phyloP scores from a whole-genome alignment of 2,113 vertebrate species.

The Phycodurus eques region DNA sequence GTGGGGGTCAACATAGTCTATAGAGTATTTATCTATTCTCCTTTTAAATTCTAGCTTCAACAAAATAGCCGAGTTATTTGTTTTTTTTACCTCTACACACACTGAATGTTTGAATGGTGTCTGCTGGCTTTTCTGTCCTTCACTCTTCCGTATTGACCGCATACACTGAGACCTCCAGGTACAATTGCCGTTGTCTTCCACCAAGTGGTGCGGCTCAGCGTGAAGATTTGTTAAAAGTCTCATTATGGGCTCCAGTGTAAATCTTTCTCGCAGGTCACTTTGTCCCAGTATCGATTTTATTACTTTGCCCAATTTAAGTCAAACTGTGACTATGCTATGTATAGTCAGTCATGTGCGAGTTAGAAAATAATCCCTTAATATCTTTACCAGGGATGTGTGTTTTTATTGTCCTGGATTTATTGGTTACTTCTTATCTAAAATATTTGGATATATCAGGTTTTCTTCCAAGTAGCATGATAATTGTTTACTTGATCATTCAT shows the following conservation, averaged over 20 bases:
- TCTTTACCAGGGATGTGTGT: neutral
- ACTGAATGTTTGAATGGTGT: constrained; percentile 65
- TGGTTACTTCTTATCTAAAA: neutral
- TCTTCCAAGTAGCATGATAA: neutral
- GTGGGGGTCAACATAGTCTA: constrained; percentile 54
- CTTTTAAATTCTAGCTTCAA: constrained; percentile 38
- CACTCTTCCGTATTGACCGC: constrained; percentile 57
- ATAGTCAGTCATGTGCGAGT: neutral
- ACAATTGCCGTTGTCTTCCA: constrained; percentile 17
- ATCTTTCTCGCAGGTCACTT: neutral
- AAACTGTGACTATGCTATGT: neutral
- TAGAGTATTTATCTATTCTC: constrained; percentile 47
- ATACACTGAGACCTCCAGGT: constrained; percentile 35
- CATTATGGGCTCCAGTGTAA: constrained; percentile 1
- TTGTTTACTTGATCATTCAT: neutral
- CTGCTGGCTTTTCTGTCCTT: constrained; percentile 51
- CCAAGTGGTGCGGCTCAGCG: constrained; percentile 11
- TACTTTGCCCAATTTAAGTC: neutral
- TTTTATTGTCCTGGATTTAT: neutral
- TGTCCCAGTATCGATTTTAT: constrained; percentile 1
- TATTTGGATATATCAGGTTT: neutral
- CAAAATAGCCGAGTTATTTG: constrained; percentile 45
- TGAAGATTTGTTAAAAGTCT: constrained; percentile 20
- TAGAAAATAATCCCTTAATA: neutral
- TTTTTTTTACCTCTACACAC: constrained; percentile 49